Evolutionary conservation across 2,888 invertebrate species (phyloP).

Genomic region (Maniola hyperantus): DNA sequence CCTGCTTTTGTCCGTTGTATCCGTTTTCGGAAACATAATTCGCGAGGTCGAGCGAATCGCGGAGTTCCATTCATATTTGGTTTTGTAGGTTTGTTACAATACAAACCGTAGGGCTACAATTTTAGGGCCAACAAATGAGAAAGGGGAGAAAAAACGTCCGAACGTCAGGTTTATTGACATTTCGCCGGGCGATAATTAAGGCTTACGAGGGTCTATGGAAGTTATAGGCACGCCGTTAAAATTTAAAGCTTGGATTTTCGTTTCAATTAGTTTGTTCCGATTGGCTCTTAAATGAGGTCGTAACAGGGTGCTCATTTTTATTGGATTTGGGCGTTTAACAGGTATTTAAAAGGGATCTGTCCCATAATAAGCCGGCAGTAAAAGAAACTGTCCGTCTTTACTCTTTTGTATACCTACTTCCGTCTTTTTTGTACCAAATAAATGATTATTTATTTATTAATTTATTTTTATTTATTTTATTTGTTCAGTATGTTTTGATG

Average conservation of each 20-base stretch:
- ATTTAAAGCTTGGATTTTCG: constrained; percentile 65
- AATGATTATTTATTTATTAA: no score
- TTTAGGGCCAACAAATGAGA: constrained; percentile 79
- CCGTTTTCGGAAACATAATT: constrained; percentile 36
- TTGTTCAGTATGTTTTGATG: constrained; percentile 14
- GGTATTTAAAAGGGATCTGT: constrained; percentile 39
- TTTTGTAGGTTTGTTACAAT: constrained; percentile 44
- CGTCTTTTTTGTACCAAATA: no score
- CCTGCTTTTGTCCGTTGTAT: constrained; percentile 39
- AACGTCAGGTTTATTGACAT: constrained; percentile 79
- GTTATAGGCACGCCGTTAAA: constrained; percentile 70
- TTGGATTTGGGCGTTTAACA: constrained; percentile 43
- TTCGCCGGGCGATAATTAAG: constrained; percentile 76
- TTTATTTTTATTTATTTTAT: no score
- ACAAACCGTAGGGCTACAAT: constrained; percentile 62
- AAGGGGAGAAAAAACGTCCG: constrained; percentile 72
- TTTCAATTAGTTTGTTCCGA: constrained; percentile 59
- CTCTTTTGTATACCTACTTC: no score
- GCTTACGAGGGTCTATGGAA: constrained; percentile 56
- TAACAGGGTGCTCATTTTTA: constrained; percentile 48
- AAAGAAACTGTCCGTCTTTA: constrained; percentile 12
- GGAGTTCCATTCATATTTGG: constrained; percentile 46
- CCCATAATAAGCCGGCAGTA: constrained; percentile 22
- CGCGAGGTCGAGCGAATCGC: constrained; percentile 21
- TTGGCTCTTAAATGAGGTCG: constrained; percentile 52